Evolutionary conservation across 2,797 vertebrate species (phyloP).

Genomic region (Sebastes matsubarae): DNA sequence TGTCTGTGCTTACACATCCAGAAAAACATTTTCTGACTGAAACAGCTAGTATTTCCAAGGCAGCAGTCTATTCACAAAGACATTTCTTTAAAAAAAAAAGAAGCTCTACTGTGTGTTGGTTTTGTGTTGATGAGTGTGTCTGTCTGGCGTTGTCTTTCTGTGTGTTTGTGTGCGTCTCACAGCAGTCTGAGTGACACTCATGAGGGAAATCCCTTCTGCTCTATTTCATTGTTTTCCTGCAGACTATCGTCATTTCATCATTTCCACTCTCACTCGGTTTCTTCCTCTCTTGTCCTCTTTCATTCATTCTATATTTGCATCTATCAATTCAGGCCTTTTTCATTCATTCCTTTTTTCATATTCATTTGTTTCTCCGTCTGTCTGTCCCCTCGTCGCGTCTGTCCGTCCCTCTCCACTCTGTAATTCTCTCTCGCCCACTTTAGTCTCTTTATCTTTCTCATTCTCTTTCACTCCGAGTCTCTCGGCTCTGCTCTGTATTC

Average conservation of each 20-base stretch:
- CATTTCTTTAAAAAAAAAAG: background rate
- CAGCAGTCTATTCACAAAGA: slow-evolving; percentile 3
- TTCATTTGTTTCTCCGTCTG: slow-evolving; percentile 12
- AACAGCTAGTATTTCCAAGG: background rate
- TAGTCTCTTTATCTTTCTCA: slow-evolving; percentile 59
- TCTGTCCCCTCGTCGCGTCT: background rate
- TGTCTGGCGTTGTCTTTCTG: background rate
- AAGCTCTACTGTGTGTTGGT: background rate
- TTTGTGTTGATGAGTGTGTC: background rate
- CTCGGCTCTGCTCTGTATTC: slow-evolving; percentile 56
- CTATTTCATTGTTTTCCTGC: slow-evolving; percentile 42
- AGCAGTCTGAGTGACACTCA: slow-evolving; percentile 2
- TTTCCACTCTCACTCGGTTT: slow-evolving; percentile 42
- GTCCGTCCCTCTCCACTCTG: slow-evolving; percentile 2
- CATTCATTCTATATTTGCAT: background rate
- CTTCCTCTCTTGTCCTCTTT: background rate
- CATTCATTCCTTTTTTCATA: slow-evolving; percentile 7
- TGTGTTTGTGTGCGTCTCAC: background rate
- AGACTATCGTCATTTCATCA: slow-evolving; percentile 14
- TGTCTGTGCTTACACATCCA: background rate
- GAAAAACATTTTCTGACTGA: background rate
- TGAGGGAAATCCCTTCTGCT: slow-evolving; percentile 39
- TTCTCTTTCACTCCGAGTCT: slow-evolving; percentile 46
- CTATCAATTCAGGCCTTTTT: background rate
- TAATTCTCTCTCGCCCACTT: slow-evolving; percentile 17